Conservation (phyloP, 1,140 invertebrate species). For the Zaprionus camerounensis region DNA sequence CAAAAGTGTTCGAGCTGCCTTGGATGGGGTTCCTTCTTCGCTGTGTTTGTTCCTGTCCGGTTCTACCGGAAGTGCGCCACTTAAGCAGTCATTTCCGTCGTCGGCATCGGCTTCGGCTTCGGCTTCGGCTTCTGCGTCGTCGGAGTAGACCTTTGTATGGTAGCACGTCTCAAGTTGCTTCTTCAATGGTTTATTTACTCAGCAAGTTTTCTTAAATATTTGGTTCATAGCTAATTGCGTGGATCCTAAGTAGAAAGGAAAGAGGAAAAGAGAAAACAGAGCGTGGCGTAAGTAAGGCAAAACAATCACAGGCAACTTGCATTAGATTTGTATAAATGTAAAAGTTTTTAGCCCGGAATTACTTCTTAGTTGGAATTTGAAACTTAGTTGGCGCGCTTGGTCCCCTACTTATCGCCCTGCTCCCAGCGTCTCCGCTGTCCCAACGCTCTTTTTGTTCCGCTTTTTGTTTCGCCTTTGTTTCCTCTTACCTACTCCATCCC, state of each 20-base stretch:
- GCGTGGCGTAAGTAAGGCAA: not conserved
- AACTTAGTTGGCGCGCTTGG: constrained; percentile 50
- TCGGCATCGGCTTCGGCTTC: constrained; percentile 11
- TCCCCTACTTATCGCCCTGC: too few species aligned
- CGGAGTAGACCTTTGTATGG: not conserved
- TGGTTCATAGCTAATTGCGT: constrained; percentile 68
- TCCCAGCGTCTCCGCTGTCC: not conserved
- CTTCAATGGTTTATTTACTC: constrained; percentile 34
- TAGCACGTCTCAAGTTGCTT: constrained; percentile 41
- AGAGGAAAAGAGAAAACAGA: constrained; percentile 14
- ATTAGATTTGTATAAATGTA: constrained; percentile 57
- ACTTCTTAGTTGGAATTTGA: constrained; percentile 71
- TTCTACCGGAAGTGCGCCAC: constrained; percentile 69
- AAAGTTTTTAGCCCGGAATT: constrained; percentile 62
- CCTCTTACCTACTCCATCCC: constrained; percentile 9
- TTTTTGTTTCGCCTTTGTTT: constrained; percentile 16
- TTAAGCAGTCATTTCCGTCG: constrained; percentile 76
- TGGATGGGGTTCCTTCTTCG: not conserved
- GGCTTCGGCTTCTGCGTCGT: not conserved
- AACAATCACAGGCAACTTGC: constrained; percentile 32
- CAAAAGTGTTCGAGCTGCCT: not conserved
- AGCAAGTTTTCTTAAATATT: constrained; percentile 44
- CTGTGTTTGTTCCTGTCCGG: constrained; percentile 49
- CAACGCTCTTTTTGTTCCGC: not conserved
- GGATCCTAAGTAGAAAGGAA: constrained; percentile 32